A percentile compares a stretch with the other conserved stretches of the same genome.
Evolutionary conservation across 2,113 vertebrate genomes (phyloP).

Genomic region (Erythrocercus mccallii): DNA sequence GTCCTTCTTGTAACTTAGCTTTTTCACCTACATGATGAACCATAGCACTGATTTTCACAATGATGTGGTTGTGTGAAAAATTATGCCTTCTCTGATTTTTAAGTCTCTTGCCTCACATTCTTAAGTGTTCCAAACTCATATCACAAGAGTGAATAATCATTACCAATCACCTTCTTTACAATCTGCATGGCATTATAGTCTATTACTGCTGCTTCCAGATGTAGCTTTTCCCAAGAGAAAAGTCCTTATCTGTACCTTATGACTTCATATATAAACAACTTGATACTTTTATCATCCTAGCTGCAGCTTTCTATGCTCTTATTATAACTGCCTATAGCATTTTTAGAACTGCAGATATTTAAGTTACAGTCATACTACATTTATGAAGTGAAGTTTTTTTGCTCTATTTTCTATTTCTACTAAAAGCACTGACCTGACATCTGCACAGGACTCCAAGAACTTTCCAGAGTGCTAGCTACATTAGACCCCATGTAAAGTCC

Average conservation of each 20-base stretch:
- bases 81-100: neutral
- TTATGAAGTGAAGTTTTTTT: neutral
- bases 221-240: neutral
- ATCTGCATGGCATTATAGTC: neutral
- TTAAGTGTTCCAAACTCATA: neutral
- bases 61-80: neutral
- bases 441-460: neutral
- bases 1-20: neutral
- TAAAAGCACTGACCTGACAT: neutral
- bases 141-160: neutral
- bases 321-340: neutral
- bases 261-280: neutral
- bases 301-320: neutral
- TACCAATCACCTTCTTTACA: neutral
- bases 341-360: neutral
- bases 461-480: neutral
- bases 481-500: neutral
- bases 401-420: neutral
- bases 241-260: neutral
- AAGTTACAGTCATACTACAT: neutral
- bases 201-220: neutral
- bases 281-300: neutral
- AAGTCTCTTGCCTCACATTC: neutral
- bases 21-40: neutral
- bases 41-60: neutral